Conservation (phyloP, 2,113 vertebrate genomes). For the Salvelinus namaycush region DNA sequence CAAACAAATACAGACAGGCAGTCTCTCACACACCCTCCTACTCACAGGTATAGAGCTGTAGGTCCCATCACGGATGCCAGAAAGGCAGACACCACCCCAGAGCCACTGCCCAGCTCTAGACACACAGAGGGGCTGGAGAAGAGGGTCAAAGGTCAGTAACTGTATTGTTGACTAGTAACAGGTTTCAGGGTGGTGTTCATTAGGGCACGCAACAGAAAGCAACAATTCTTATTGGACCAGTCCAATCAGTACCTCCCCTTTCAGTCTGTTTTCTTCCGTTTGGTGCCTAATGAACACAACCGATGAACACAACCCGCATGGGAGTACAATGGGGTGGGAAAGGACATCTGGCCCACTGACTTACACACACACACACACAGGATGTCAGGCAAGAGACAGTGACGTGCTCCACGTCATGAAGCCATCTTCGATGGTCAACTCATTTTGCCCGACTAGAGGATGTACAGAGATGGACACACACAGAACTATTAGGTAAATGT, state of each 20-base stretch:
- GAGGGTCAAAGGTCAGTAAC: not conserved
- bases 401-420: not conserved
- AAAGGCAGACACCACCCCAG: conserved; percentile 89
- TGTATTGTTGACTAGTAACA: not conserved
- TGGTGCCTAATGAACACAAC: no score
- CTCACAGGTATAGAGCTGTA: conserved; percentile 84
- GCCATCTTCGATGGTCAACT: no score
- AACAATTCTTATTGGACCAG: no score
- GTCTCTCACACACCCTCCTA: conserved; percentile 17
- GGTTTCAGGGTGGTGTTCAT: no score
- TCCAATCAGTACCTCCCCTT: no score
- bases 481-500: not conserved
- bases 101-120: conserved; percentile 91
- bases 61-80: conserved; percentile 86
- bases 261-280: no score
- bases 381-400: not conserved
- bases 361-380: no score
- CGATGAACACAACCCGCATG: conserved; percentile 59
- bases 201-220: no score
- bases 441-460: not conserved
- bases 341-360: not conserved
- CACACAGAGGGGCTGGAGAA: conserved; percentile 76
- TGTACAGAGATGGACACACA: not conserved
- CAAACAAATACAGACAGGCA: not conserved
- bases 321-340: conserved; percentile 71